Percentiles rank a stretch among this genome's conserved stretches.
Conservation (phyloP, 1,140 invertebrate species). For the Neuroterus valhalla region DNA sequence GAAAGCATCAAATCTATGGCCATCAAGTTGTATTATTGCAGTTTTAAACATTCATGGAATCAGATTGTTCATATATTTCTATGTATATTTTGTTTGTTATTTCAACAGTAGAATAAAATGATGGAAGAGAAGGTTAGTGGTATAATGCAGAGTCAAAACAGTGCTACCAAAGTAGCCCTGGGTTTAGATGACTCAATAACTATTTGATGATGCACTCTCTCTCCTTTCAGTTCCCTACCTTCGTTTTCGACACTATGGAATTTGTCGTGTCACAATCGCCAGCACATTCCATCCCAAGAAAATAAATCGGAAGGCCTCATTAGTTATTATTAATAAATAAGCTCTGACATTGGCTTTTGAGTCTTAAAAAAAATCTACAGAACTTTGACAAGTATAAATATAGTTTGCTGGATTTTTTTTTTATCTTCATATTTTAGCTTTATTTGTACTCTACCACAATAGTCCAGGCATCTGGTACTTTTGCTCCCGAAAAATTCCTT, state of each 20-base stretch:
- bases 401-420: neutral
- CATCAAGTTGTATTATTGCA: too few species aligned
- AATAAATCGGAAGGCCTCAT: slow-evolving; percentile 45
- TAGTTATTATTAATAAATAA: slow-evolving; percentile 51
- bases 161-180: slow-evolving; percentile 52
- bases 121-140: neutral
- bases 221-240: slow-evolving; percentile 33
- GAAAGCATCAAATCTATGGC: too few species aligned
- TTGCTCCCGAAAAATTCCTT: too few species aligned
- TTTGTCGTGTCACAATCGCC: slow-evolving; percentile 32
- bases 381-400: slow-evolving; percentile 16
- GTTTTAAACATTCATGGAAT: too few species aligned
- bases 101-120: slow-evolving; percentile 8
- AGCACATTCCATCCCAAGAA: slow-evolving; percentile 39
- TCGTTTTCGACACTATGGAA: neutral
- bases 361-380: neutral
- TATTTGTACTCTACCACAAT: too few species aligned
- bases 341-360: slow-evolving; percentile 1
- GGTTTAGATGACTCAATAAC: slow-evolving; percentile 45
- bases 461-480: too few species aligned
- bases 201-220: slow-evolving; percentile 41
- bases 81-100: neutral
- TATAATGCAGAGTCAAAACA: slow-evolving; percentile 53
- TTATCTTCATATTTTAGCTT: neutral
- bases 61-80: too few species aligned